Evolutionary conservation across 2,888 invertebrate species (phyloP), one percentile per base, ranked within the genome.

Genomic region (Orthosia incerta): DNA sequence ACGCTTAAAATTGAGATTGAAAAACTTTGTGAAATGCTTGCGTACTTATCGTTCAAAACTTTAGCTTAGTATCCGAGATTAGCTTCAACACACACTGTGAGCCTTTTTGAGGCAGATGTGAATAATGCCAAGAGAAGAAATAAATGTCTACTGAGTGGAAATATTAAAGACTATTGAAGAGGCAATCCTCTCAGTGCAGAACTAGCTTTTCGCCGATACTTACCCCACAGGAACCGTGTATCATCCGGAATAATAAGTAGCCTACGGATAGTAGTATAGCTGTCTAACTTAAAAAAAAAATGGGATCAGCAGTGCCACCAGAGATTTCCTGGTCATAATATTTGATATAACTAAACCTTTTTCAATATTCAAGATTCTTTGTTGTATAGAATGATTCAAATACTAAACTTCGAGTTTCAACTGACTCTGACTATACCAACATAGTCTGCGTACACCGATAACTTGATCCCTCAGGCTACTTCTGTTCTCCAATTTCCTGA

Each of bases 1-100:
- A 55, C 11, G 48, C 72, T 55, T 60, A n/a, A 79, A 79, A 50
- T 45, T 72, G 26, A 56, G 7, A 79, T 75, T 61, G 53, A 45
- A 79, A 72, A 72, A 61, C 45, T 75, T 79, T 45, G n/a, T 72
- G 48, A 20, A 72, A 45, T 55, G 23, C 26, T 45, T 15, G 20
- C 72, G 53, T 20, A 18, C 13, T 18, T 39, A 31, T 11, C 50
- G 51, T n/a, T 13, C n/a, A 1, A 4, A 31, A 60, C 15, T 61
- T 79, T 4, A 23, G 20, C 61, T n/a, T 23, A 48, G 23, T 51
- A 26, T 4, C 60, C n/a, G 16, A 60, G 53, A 45, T 60, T 53
- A 78, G 26, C 20, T 26, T 45, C 1, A 31, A 60, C 39, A 48
- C 9, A 31, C 20, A 11, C 12, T 9, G 23, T 12, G 15, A 2